Conservation (phyloP, 2,888 invertebrate species). For the Napeogenes inachia region DNA sequence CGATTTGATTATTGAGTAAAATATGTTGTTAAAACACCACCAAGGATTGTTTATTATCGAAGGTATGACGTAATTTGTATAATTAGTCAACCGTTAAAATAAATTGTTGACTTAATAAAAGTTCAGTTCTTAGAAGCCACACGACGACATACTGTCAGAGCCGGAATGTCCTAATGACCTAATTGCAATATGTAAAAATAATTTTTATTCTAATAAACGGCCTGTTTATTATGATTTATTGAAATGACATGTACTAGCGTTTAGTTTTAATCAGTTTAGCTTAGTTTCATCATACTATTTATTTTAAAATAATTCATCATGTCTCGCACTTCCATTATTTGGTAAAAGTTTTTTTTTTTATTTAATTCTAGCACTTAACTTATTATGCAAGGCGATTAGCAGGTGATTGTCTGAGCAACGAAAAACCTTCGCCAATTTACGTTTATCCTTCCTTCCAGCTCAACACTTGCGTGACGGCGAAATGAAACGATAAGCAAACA, state of each 20-base stretch:
- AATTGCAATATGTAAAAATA: slow-evolving; percentile 1
- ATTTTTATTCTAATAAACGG: neutral
- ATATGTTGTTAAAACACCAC: neutral
- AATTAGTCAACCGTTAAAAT: slow-evolving; percentile 18
- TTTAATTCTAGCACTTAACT: neutral
- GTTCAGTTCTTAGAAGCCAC: slow-evolving; percentile 13
- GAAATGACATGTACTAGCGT: neutral
- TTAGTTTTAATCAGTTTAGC: neutral
- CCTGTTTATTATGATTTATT: slow-evolving; percentile 2
- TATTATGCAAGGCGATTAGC: slow-evolving; percentile 37
- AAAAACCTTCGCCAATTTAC: slow-evolving; percentile 45
- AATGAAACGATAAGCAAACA: slow-evolving; percentile 16
- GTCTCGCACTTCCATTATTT: too few species aligned
- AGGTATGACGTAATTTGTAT: slow-evolving; percentile 18
- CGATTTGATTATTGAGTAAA: too few species aligned
- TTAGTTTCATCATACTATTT: neutral
- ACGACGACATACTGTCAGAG: neutral
- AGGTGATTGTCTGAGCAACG: slow-evolving; percentile 60
- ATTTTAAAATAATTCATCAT: neutral
- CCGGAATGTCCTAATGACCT: neutral
- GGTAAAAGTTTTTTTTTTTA: too few species aligned
- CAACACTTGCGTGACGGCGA: slow-evolving; percentile 48
- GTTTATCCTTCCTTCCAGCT: slow-evolving; percentile 41
- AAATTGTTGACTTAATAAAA: slow-evolving; percentile 21
- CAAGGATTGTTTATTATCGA: neutral